Conservation (phyloP, 2,113 vertebrate genomes). For the Coreoperca whiteheadi region DNA sequence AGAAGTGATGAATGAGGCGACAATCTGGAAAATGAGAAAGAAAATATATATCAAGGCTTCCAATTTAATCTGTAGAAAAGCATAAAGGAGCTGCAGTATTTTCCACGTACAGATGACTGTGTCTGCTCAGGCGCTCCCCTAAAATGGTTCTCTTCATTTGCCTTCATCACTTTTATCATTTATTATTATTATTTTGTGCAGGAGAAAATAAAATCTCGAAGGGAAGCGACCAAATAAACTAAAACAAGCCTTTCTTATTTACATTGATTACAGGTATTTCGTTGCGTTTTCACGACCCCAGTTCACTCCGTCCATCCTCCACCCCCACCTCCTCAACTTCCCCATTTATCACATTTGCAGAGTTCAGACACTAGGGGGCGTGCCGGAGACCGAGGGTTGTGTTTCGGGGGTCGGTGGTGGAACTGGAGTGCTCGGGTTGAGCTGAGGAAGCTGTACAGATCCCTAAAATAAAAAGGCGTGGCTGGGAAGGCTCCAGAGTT, state of each 20-base stretch:
- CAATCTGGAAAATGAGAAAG: slow-evolving; percentile 6
- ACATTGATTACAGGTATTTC: slow-evolving; percentile 90
- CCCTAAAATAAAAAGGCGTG: slow-evolving; percentile 79
- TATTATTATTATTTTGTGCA: slow-evolving; percentile 56
- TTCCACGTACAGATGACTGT: slow-evolving; percentile 36
- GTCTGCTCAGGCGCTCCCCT: slow-evolving; percentile 34
- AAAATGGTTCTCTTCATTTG: slow-evolving; percentile 25
- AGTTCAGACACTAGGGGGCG: slow-evolving; percentile 57
- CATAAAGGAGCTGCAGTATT: slow-evolving; percentile 44
- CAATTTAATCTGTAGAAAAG: slow-evolving; percentile 44
- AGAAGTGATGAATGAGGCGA: slow-evolving; percentile 24
- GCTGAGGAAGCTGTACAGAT: slow-evolving; percentile 83
- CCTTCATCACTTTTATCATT: slow-evolving; percentile 23
- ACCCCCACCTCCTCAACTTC: slow-evolving; percentile 79
- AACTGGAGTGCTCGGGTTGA: slow-evolving; percentile 81
- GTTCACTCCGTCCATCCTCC: slow-evolving; percentile 55
- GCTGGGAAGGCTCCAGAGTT: slow-evolving; percentile 46
- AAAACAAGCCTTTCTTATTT: slow-evolving; percentile 89
- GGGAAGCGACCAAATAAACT: slow-evolving; percentile 84
- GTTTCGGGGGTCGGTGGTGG: slow-evolving; percentile 79
- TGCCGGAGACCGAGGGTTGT: slow-evolving; percentile 73
- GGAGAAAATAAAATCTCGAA: slow-evolving; percentile 74
- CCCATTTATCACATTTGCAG: slow-evolving; percentile 1
- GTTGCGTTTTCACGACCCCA: slow-evolving; percentile 77
- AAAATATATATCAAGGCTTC: slow-evolving; percentile 39